Conservation (phyloP, 53 echinoderm and acorn worm species). For the Luidia sarsii region DNA sequence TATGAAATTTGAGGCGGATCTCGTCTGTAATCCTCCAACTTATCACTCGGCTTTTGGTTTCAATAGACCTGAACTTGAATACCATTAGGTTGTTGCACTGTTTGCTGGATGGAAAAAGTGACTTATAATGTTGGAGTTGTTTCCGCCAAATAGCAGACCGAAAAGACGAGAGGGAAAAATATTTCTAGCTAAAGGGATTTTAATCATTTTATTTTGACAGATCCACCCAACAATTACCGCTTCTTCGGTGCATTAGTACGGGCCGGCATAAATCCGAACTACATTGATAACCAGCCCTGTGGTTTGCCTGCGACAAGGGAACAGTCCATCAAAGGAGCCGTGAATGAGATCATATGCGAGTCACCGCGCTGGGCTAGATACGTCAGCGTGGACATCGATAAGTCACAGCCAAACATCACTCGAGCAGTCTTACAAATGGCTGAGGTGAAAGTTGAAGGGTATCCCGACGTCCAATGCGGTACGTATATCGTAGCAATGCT, state of each 20-base stretch:
- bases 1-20: too few species aligned
- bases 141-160: too few species aligned
- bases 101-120: too few species aligned
- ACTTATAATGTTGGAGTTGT: too few species aligned
- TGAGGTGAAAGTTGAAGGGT: constrained; percentile 9
- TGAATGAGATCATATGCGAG: neutral
- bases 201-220: too few species aligned
- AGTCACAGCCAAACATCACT: neutral
- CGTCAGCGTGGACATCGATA: constrained; percentile 7
- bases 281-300: constrained; percentile 17
- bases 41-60: too few species aligned
- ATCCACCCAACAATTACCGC: neutral
- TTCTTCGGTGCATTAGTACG: neutral
- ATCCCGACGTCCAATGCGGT: neutral
- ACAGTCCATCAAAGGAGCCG: neutral
- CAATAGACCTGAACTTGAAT: too few species aligned
- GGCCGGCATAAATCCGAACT: neutral
- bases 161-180: too few species aligned
- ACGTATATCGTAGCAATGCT: too few species aligned
- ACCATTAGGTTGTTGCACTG: too few species aligned
- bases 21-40: too few species aligned
- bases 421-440: neutral
- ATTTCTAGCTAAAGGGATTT: too few species aligned
- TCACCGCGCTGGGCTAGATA: neutral
- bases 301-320: neutral